These are phyloP conservation scores for Sebastes oblongus DNA, from an alignment of 2,797 vertebrate genomes.

Conservation along the genomic window DNA sequence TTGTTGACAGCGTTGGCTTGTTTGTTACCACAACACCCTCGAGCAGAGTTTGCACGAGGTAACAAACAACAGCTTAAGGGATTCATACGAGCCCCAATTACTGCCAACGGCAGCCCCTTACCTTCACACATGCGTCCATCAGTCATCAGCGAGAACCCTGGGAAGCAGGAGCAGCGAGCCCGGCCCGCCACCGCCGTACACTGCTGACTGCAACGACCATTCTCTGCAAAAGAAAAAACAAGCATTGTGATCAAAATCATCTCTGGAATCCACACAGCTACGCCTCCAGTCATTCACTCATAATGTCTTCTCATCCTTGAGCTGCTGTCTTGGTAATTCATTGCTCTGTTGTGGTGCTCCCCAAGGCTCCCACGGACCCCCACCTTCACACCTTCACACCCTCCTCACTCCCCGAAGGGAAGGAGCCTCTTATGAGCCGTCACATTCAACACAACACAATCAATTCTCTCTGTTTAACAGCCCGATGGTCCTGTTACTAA, in stretches of 20 bases:
- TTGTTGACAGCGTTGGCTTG: conserved; percentile 3
- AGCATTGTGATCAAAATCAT: neutral
- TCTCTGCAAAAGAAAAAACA: conserved; percentile 71
- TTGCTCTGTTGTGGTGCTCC: neutral
- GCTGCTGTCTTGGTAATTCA: neutral
- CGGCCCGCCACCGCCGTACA: conserved; percentile 75
- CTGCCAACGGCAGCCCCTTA: conserved; percentile 48
- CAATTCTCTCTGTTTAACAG: conserved; percentile 41
- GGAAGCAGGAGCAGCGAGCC: conserved; percentile 87
- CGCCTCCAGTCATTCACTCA: neutral
- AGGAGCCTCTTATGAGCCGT: conserved; percentile 18
- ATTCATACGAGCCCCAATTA: conserved; percentile 38
- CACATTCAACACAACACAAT: conserved; percentile 18
- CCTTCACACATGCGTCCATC: conserved; percentile 85
- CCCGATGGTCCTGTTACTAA: conserved; percentile 37
- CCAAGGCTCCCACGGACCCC: neutral
- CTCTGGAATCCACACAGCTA: conserved; percentile 4
- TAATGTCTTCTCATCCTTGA: conserved; percentile 10
- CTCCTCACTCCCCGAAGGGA: neutral
- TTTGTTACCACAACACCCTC: conserved; percentile 13
- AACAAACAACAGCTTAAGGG: conserved; percentile 16
- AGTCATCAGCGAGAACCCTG: conserved; percentile 85
- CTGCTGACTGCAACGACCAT: conserved; percentile 86
- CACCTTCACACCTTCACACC: neutral
- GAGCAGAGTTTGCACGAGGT: neutral